Evolutionary conservation across 2,888 invertebrate species (phyloP), one percentile per base, ranked within the genome.

Genomic region (Acheta domesticus): DNA sequence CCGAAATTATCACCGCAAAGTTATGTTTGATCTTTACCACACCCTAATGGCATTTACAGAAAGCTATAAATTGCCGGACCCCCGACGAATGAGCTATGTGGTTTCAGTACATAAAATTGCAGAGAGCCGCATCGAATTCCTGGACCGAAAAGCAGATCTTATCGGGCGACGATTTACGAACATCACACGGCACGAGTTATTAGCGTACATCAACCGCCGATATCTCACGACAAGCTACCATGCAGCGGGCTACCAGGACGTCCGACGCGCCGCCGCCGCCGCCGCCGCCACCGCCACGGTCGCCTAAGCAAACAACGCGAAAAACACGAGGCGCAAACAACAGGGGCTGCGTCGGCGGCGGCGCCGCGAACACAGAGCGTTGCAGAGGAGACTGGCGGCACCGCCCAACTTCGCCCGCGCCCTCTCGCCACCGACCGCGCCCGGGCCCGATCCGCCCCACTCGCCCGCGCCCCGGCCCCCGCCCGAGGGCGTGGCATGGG

Each of bases 231-330:
- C 62, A 62, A 62, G n/a, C 62, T n/a, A 19, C 62, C 62, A 62
- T 62, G 14, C 62, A n/a, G 62, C n/a, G 62, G 36, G 36, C 36
- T 36, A 36, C 36, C 36, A 36, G 36, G 36, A 36, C 36, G 62
- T 62, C 62, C 62, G 36, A 36, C 36, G n/a, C n/a, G 8, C 62
- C 14, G n/a, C n/a, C 62, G 62, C 62, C 62, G 5, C n/a, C 14
- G 62, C 62, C n/a, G n/a, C 14, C 62, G 16, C 2, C 12, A 2
- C 62, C 12, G 12, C 16, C 62, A 62, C 16, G 16, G n/a, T 62
- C 62, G 62, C 62, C 14, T 62, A 62, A 62, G 62, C 62, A 62
- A 62, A 62, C 62, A 62, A 62, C 62, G n/a, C 62, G 62, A 62
- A 62, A 62, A 62, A 62, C 62, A 62, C 62, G 16, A 62, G 62